Percentiles rank a stretch among this genome's conserved stretches.
Conservation (phyloP, 1,140 invertebrate species). For the Tetragnatha versicolor region DNA sequence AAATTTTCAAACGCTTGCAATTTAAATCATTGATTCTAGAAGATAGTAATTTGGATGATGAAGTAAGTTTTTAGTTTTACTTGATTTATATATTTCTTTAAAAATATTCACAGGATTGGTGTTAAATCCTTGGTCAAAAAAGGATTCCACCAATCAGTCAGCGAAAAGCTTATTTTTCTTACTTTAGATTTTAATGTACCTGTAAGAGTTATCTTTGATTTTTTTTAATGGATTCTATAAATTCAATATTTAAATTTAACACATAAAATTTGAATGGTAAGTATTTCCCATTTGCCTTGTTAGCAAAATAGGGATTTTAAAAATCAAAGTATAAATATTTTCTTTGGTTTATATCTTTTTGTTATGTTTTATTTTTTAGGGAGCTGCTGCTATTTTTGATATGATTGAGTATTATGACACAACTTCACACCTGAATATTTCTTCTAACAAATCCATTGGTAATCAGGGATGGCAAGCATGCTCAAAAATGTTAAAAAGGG, state of each 20-base stretch:
- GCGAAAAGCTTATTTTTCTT: not conserved
- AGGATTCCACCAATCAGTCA: no score
- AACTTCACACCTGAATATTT: constrained; percentile 77
- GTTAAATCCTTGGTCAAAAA: no score
- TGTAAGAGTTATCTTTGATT: not conserved
- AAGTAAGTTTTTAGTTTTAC: constrained; percentile 67
- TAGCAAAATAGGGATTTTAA: not conserved
- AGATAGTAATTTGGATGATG: constrained; percentile 74
- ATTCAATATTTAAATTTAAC: not conserved
- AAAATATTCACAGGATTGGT: no score
- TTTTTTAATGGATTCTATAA: not conserved
- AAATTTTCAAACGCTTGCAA: constrained; percentile 77
- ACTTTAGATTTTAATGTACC: not conserved
- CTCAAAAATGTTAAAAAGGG: constrained; percentile 81
- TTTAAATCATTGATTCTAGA: constrained; percentile 76
- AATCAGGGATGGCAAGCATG: constrained; percentile 81
- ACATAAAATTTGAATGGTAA: not conserved
- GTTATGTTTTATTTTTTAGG: constrained; percentile 58
- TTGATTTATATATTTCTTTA: no score
- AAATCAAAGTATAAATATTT: not conserved
- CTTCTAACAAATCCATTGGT: constrained; percentile 75
- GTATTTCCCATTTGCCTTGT: not conserved
- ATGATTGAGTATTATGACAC: constrained; percentile 93
- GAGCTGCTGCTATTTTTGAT: constrained; percentile 79
- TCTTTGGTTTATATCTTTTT: not conserved